Percentiles rank a stretch among this genome's conserved stretches.
Conservation (phyloP, 64 coral and sea anemone genomes). For the Catalaphyllia jardinei region DNA sequence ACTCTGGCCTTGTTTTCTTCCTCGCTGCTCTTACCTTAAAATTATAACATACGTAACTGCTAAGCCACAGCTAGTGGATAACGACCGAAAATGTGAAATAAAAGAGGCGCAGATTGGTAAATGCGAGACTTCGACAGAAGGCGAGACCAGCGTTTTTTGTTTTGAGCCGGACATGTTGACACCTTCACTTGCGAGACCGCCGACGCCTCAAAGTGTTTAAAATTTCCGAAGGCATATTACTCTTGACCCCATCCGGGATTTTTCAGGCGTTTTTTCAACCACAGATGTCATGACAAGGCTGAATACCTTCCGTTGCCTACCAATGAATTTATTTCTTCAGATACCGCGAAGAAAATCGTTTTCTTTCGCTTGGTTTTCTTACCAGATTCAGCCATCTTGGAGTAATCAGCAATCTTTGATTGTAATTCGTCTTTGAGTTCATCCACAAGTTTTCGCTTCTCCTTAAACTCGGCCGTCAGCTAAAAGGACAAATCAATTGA, state of each 20-base stretch:
- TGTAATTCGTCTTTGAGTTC: constrained; percentile 96
- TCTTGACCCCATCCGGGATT: too few relatives aligned
- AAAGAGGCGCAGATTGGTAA: too few relatives aligned
- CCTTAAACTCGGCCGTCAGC: constrained; percentile 95
- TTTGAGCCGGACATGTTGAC: too few relatives aligned
- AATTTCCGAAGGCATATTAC: too few relatives aligned
- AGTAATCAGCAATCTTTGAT: constrained; percentile 93
- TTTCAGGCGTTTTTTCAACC: neutral
- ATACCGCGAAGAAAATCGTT: neutral
- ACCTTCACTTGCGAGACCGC: too few relatives aligned
- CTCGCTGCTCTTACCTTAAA: constrained; percentile 82
- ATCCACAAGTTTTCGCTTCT: constrained; percentile 92
- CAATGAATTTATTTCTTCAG: neutral
- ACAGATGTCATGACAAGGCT: neutral
- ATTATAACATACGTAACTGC: neutral
- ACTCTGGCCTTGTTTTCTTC: constrained; percentile 86
- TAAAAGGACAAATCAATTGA: constrained; percentile 33
- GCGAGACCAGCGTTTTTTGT: too few relatives aligned
- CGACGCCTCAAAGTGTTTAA: too few relatives aligned
- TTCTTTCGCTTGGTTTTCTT: neutral
- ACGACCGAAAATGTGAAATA: too few relatives aligned
- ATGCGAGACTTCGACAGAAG: too few relatives aligned
- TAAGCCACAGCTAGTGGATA: neutral
- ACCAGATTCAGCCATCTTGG: constrained; percentile 95
- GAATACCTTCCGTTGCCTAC: neutral